Evolutionary conservation across 2,888 invertebrate species (phyloP).

Genomic region (Limnephilus rhombicus): DNA sequence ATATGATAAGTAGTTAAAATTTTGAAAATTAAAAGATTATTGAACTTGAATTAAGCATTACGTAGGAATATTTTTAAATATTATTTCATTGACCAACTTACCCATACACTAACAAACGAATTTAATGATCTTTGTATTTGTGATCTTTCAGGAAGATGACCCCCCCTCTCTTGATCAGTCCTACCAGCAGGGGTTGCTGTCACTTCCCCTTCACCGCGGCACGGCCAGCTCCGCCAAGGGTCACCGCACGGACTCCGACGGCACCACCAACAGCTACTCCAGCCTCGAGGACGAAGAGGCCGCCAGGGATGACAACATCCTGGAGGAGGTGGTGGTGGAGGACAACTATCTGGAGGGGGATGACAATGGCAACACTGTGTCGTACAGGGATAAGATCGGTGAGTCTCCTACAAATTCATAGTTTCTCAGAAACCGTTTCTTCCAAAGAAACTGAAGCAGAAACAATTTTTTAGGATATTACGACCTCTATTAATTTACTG

Average conservation of each 20-base stretch:
- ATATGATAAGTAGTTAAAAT: too few relatives aligned
- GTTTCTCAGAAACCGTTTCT: neutral
- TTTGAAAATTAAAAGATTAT: too few relatives aligned
- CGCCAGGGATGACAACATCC: slow-evolving; percentile 69
- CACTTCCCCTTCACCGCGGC: slow-evolving; percentile 75
- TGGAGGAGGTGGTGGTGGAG: slow-evolving; percentile 71
- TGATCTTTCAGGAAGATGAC: slow-evolving; percentile 39
- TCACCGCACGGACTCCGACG: slow-evolving; percentile 70
- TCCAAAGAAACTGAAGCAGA: too few relatives aligned
- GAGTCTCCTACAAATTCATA: slow-evolving; percentile 36
- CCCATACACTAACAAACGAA: too few relatives aligned
- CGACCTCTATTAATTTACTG: neutral
- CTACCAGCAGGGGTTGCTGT: slow-evolving; percentile 20
- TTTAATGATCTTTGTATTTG: too few relatives aligned
- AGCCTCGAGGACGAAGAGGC: slow-evolving; percentile 77
- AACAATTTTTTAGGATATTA: neutral
- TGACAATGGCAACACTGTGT: slow-evolving; percentile 66
- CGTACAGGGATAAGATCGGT: slow-evolving; percentile 65
- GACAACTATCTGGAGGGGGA: slow-evolving; percentile 72
- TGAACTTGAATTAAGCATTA: too few relatives aligned
- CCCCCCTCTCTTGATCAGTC: slow-evolving; percentile 46
- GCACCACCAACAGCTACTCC: slow-evolving; percentile 77
- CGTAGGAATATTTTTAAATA: too few relatives aligned
- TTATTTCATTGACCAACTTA: too few relatives aligned
- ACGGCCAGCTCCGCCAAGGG: neutral